Evolutionary conservation across 1,140 invertebrate genomes (phyloP).

Genomic region (Lepidurus arcticus): DNA sequence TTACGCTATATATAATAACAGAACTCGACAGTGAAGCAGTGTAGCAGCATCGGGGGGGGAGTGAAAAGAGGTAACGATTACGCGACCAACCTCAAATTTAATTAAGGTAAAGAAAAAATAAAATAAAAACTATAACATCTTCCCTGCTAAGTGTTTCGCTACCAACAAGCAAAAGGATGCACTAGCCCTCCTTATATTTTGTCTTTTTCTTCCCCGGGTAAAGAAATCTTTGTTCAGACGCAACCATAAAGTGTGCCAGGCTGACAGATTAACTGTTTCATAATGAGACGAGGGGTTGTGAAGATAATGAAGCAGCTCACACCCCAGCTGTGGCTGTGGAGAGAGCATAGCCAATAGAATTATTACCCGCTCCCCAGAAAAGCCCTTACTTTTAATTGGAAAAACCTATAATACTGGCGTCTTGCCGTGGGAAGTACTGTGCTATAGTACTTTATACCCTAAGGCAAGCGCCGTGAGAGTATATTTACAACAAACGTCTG

Average conservation of each 20-base stretch:
- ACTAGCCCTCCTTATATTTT: not conserved
- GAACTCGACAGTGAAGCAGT: not conserved
- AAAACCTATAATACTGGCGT: not conserved
- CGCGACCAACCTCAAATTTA: not conserved
- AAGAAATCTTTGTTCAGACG: constrained; percentile 19
- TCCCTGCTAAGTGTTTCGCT: constrained; percentile 1
- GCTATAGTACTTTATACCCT: not conserved
- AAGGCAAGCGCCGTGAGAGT: not conserved
- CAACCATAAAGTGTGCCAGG: constrained; percentile 14
- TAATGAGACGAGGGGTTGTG: constrained; percentile 5
- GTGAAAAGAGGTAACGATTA: not conserved
- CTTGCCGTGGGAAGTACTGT: constrained; percentile 2
- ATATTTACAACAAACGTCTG: not conserved
- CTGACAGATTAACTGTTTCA: constrained; percentile 18
- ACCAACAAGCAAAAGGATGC: not conserved
- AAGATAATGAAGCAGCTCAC: constrained; percentile 21
- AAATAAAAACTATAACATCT: constrained; percentile 7
- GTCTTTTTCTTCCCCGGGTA: not conserved
- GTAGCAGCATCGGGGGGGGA: not conserved
- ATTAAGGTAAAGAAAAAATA: not conserved
- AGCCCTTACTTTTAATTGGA: constrained; percentile 14
- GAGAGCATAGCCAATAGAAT: constrained; percentile 10
- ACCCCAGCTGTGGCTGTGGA: not conserved
- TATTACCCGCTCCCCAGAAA: not conserved
- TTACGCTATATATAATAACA: not conserved